Base-by-base conservation (phyloP, 2,888 invertebrate genomes). In the Diaperis boleti region DNA sequence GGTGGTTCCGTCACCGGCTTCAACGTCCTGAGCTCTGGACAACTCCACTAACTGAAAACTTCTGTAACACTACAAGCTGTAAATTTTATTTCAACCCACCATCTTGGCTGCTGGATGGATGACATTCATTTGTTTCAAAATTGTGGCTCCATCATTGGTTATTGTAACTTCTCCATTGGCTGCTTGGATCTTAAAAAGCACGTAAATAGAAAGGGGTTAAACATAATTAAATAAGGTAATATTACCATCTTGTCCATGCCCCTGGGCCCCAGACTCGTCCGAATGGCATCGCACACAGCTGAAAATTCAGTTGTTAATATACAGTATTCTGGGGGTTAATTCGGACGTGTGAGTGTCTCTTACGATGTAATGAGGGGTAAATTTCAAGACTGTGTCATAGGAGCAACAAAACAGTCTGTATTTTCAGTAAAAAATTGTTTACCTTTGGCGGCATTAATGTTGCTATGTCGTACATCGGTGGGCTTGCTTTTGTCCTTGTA, bases 171-270 rank as follows among this genome's bases (percentile, higher is more conserved):
- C 98, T 4, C 98, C 98, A 84, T 95, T 97, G 26, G 90, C 89
- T 26, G 95, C 86, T 86, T 99, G 98, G 75, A 99, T 99, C 94
- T 94, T 76, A 52, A 29, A 29, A 20, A 37, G 14, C 10, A 2
- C 0, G 15, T 65, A 83, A 82, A 22, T 29, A 15, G n/a, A 20
- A 42, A 22, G 13, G 4, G n/a, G 8, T n/a, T n/a, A n/a, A 8
- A 5, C 8, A 33, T 11, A 35, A 18, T 2, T 33, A 8, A 18
- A 2, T 49, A 33, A 10, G 1, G 18, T 18, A 3, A 11, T 33
- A 5, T 33, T 86, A 94, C 94, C 99, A 99, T 99, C 88, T 99
- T 99, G 80, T 99, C 99, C 99, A 99, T 99, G 67, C 99, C 98
- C 72, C 95, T 88, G 13, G 99, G 99, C 2, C 99, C 99, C 82